Percentiles rank a stretch among this genome's conserved stretches.
These are phyloP conservation scores for Phallusia fumigata DNA, from an alignment of 23 tunicate genomes.

Conservation along the genomic window DNA sequence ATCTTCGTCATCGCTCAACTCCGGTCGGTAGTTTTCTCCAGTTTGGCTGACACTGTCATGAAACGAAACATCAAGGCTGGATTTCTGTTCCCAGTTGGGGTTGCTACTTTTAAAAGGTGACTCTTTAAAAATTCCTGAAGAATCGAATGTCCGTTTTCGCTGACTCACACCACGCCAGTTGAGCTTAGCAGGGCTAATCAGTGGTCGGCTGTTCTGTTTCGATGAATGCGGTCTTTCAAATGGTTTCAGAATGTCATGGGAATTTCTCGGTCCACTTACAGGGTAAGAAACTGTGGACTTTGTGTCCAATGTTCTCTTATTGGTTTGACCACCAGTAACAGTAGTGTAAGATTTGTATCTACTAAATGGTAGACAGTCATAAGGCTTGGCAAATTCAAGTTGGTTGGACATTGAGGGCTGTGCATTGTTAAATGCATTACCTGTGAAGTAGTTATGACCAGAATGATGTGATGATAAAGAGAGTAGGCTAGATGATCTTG, in stretches of 20 bases:
- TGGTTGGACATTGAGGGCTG: neutral
- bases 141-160: neutral
- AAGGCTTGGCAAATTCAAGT: conserved; percentile 12
- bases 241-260: neutral
- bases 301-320: neutral
- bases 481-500: conserved; percentile 63
- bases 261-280: conserved; percentile 6
- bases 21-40: conserved; percentile 23
- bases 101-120: neutral
- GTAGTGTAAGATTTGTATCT: conserved; percentile 39
- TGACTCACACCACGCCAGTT: conserved; percentile 10
- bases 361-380: conserved; percentile 29
- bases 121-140: neutral
- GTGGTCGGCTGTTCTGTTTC: conserved; percentile 20
- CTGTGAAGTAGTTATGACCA: neutral
- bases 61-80: conserved; percentile 36
- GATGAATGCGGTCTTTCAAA: neutral
- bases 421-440: neutral
- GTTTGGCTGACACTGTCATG: conserved; percentile 59
- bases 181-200: conserved; percentile 54
- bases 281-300: conserved; percentile 17
- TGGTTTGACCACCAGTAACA: neutral
- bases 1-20: conserved; percentile 57
- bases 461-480: conserved; percentile 45
- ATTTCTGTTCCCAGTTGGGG: conserved; percentile 18